These are phyloP conservation scores for Argyresthia goedartella DNA, from an alignment of 2,888 invertebrate species.

Conservation along the genomic window DNA sequence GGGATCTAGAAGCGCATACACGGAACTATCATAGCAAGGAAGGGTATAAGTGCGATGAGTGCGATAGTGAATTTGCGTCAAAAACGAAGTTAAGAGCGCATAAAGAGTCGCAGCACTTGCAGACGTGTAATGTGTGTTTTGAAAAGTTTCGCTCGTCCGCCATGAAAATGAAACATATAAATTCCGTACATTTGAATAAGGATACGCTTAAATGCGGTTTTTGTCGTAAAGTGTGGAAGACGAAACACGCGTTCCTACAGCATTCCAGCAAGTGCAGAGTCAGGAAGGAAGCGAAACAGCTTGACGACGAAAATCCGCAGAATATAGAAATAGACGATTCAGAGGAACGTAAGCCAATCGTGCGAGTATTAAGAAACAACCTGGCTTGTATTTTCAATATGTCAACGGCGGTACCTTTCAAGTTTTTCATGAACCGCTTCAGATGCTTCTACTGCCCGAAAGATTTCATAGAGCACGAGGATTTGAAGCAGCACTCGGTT, in stretches of 20 bases:
- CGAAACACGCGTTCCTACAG: conserved; percentile 36
- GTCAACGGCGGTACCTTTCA: conserved; percentile 28
- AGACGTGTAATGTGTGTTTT: conserved; percentile 44
- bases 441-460: conserved; percentile 51
- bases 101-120: conserved; percentile 32
- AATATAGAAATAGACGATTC: background rate
- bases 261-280: conserved; percentile 36
- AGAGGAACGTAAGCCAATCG: background rate
- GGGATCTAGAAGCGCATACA: conserved; percentile 34
- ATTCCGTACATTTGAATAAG: conserved; percentile 28
- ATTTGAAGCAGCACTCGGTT: conserved; percentile 38
- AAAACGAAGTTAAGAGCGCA: conserved; percentile 31
- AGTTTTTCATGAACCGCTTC: conserved; percentile 36
- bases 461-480: conserved; percentile 38
- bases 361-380: conserved; percentile 30
- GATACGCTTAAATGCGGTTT: conserved; percentile 34
- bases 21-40: conserved; percentile 31
- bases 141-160: conserved; percentile 30
- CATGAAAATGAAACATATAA: conserved; percentile 40
- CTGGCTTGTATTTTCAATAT: conserved; percentile 34
- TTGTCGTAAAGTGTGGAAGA: conserved; percentile 33
- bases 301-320: background rate
- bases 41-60: conserved; percentile 33
- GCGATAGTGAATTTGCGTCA: conserved; percentile 25
- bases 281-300: background rate